Conservation (phyloP, 2,113 vertebrate genomes). For the Salvelinus sp. region DNA sequence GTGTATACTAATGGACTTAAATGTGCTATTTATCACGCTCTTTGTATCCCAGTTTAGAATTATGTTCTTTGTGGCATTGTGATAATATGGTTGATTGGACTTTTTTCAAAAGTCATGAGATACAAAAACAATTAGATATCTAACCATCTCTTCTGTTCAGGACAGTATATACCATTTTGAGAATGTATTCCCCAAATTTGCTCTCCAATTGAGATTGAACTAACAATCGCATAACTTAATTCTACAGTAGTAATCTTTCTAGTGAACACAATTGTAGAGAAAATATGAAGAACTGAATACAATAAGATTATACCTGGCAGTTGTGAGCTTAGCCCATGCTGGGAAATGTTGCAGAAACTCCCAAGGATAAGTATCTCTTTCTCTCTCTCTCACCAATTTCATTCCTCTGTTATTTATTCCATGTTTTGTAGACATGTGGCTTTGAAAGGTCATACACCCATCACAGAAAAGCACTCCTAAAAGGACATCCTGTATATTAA, state of each 20-base stretch:
- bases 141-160: neutral
- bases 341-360: neutral
- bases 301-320: neutral
- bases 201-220: neutral
- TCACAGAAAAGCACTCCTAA: neutral
- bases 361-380: too few species aligned
- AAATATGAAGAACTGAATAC: neutral
- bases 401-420: neutral
- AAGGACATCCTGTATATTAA: slow-evolving; percentile 1
- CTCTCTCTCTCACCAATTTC: too few species aligned
- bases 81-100: neutral
- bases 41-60: neutral
- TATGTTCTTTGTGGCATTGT: neutral
- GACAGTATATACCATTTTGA: neutral
- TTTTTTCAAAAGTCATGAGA: neutral
- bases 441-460: neutral
- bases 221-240: neutral
- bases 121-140: neutral
- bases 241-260: neutral
- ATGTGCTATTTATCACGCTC: neutral
- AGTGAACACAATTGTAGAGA: neutral
- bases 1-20: neutral
- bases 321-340: neutral
- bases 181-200: neutral
- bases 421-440: neutral